Base-by-base conservation (phyloP, 2,113 vertebrate genomes). In the Otocyon megalotis region DNA sequence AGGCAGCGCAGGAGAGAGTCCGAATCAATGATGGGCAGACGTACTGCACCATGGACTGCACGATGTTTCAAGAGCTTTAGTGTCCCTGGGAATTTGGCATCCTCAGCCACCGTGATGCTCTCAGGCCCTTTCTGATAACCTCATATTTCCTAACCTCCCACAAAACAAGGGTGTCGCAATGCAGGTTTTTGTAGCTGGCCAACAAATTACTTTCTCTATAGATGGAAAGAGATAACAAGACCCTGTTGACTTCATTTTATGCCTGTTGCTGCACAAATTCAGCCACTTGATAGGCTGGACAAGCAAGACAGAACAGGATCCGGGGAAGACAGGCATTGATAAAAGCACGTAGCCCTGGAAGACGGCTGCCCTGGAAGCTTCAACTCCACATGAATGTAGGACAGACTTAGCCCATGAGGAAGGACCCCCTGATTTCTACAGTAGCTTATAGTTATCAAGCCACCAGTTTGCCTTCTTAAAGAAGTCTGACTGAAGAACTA, bases 101-200 rank as follows among this genome's bases (percentile, higher is more conserved):
- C 48, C 22, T 14, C 58, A 2, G 8, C 2, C 24, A 48, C 8
- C 17, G 0, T 24, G 54, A 65, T 30, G 48, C 43, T 53, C 72
- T 54, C 28, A 62, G 53, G 15, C 26, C 15, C 69, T 86, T 93
- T 53, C 53, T 62, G 28, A 58, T 79, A 26, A 20, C 3, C 9
- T 92, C 26, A 80, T 74, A 43, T 81, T 90, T 88, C 63, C 56
- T 54, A 88, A 95, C 9, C 30, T 62, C 60, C 65, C 76, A 32
- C 65, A 48, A 60, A 94, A 62, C 3, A 58, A 58, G 1, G 26
- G 4, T 54, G 35, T 35, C 22, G n/a, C n/a, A 14, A 22, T 14
- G 24, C 22, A 5, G 60, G 32, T 8, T 43, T 43, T 43, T 69
- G 24, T 26, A 87, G 35, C 63, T 56, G 19, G 43, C 71, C n/a